Base-by-base conservation (phyloP, 2,797 vertebrate species). In the Gephyroberyx darwinii region DNA sequence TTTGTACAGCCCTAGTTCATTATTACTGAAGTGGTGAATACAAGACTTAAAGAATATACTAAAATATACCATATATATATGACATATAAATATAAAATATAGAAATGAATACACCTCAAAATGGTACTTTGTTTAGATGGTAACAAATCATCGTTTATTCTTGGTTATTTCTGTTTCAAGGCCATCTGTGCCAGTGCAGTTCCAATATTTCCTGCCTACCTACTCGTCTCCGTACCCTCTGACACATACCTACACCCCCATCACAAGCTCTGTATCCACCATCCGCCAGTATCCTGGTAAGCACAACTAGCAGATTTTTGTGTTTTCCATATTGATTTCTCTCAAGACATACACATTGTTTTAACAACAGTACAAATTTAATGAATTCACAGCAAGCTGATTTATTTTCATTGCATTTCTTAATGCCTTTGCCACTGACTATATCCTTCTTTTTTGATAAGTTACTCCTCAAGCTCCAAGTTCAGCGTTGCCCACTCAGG, bases 201-300 rank as follows among this genome's bases (percentile, higher is more conserved):
- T 99, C 93, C 97, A 98, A 84, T 99, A 99, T 89, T 99, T 97
- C 89, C 81, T 98, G 69, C 96, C 97, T 3, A 93, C 97, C 0
- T 98, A 98, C 84, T 95, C 96, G 3, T 96, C 96, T 76, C 93
- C 94, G 2, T 98, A 98, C 70, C 96, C 96, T 4, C 83, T 98
- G 94, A 93, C 97, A 16, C 97, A 98, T 87, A 97, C 96, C 14
- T 99, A 98, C 75, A 98, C 97, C 59, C 97, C 96, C 58, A 98
- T 98, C 90, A 99, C 96, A 88, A 99, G 96, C 92, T 97, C 97
- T 0, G 96, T 99, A 41, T 98, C 98, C 54, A 96, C 96, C 74
- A 97, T 99, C 61, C 96, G 97, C 48, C 97, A 97, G 51, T 99
- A 98, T 68, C 97, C 97, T 81, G 97, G 98, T 99, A 93, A 86